Base-by-base conservation (phyloP, 2,113 vertebrate species). In the Lycaon pictus region DNA sequence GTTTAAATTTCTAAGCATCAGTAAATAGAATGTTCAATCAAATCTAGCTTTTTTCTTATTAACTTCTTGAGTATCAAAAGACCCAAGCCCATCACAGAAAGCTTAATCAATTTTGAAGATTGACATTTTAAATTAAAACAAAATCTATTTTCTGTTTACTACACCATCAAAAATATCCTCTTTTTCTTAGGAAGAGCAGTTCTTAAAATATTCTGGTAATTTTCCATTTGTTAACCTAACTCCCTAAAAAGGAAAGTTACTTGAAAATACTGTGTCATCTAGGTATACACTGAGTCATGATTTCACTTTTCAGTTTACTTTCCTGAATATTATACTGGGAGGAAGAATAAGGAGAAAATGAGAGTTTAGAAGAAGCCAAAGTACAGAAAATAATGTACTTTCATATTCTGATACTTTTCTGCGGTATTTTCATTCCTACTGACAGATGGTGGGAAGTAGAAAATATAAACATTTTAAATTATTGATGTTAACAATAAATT, bases 21-120 rank as follows among this genome's bases (percentile, higher is more conserved):
- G 58, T 29, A 71, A 74, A 22, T 29, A 74, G 15, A 63, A 58
- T 63, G 71, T 48, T 89, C 35, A 58, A 17, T 5, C 65, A 51
- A 81, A 15, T 96, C 32, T 96, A 88, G 69, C 20, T 90, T 93
- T 93, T 58, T 90, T 37, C 37, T 58, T 88, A 74, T n/a, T 97
- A 89, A 76, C 37, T 79, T 95, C 11, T n/a, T 16, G 67, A 43
- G 51, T 93, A 69, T 51, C 71, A 84, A 69, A 79, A 81, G 82
- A 65, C 7, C 2, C 81, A 32, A 32, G 17, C 15, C 22, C 10
- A 88, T 17, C 67, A 32, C 67, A 83, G 43, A 48, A 90, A 84
- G 10, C 32, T 23, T 43, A 93, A 56, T 55, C 25, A 81, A 88
- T 11, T 94, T 51, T 80, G 62, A 97, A 93, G 63, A 51, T 51